These are phyloP conservation scores for Sarcophaga variegata DNA, from an alignment of 2,888 invertebrate species.

Conservation along the genomic window DNA sequence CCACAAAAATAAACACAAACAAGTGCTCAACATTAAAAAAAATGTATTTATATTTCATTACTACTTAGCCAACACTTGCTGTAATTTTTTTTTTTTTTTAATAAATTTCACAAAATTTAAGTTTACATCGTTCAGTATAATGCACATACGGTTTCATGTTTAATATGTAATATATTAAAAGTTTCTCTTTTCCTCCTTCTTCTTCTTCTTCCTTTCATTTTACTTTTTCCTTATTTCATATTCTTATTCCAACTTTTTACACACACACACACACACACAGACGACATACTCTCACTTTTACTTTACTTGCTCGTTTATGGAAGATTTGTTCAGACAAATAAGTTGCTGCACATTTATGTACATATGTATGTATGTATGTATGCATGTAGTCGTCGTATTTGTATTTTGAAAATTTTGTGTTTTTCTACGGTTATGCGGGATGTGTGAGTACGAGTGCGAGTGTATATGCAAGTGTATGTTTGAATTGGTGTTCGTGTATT, in stretches of 20 bases:
- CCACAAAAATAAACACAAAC: no score
- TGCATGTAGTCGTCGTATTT: background rate
- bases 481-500: background rate
- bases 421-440: background rate
- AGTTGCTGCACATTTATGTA: background rate
- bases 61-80: no score
- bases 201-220: background rate
- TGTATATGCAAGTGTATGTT: background rate
- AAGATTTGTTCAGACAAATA: constrained; percentile 9
- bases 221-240: constrained; percentile 6
- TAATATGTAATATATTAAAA: constrained; percentile 56
- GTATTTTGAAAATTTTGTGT: background rate
- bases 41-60: no score
- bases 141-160: constrained; percentile 34
- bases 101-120: no score
- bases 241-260: constrained; percentile 23
- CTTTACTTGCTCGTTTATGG: constrained; percentile 38
- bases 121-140: background rate
- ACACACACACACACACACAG: constrained; percentile 1
- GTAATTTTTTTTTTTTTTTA: no score
- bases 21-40: no score
- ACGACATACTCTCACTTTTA: constrained; percentile 22
- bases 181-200: background rate
- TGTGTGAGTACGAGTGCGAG: background rate
- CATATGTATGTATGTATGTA: background rate